phyloP scores from a whole-genome alignment of 2,888 invertebrate genomes.

The Drosophila basisetae region DNA sequence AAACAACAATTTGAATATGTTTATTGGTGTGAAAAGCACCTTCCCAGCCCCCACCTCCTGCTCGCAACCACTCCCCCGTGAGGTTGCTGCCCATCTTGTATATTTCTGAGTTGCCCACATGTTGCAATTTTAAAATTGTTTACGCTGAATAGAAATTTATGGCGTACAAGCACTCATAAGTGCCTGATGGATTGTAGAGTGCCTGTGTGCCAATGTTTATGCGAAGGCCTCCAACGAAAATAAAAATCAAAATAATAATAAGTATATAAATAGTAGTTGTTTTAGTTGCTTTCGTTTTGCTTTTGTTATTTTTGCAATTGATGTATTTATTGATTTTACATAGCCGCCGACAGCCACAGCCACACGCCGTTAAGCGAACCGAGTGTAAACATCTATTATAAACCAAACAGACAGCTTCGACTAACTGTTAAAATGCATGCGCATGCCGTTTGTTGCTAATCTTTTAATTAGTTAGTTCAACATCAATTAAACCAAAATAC shows the following conservation, averaged over 20 bases:
- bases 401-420: conserved; percentile 8
- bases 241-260: conserved; percentile 14
- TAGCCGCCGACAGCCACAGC: conserved; percentile 35
- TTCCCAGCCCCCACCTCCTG: neutral
- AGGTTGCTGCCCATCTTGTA: conserved; percentile 28
- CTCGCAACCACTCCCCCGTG: conserved; percentile 1
- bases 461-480: conserved; percentile 42
- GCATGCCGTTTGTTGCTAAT: conserved; percentile 49
- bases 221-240: conserved; percentile 28
- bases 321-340: conserved; percentile 69
- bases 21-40: conserved; percentile 43
- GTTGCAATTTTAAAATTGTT: conserved; percentile 77
- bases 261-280: conserved; percentile 33
- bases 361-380: conserved; percentile 57
- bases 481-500: conserved; percentile 21
- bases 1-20: conserved; percentile 73
- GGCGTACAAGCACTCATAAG: conserved; percentile 67
- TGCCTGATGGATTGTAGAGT: conserved; percentile 69
- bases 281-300: conserved; percentile 31
- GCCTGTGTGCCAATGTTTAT: conserved; percentile 58
- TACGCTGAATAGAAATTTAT: conserved; percentile 70
- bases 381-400: conserved; percentile 59
- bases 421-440: conserved; percentile 49
- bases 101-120: conserved; percentile 59
- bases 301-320: conserved; percentile 48